A percentile compares a stretch with the other conserved stretches of the same genome.
Evolutionary conservation across 1,140 invertebrate species (phyloP).

Genomic region (Aphis gossypii): DNA sequence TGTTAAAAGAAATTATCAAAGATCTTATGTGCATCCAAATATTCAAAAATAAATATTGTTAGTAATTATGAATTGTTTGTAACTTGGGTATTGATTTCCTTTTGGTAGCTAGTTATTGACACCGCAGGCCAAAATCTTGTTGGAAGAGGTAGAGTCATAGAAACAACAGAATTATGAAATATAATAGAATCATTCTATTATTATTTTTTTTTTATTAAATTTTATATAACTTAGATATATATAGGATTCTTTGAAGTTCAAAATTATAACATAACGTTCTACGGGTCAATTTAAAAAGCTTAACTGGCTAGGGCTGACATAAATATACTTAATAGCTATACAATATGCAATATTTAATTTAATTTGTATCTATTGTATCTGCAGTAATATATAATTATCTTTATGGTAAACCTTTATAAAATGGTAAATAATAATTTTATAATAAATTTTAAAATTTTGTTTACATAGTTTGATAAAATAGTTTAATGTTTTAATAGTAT

Average conservation of each 20-base stretch:
- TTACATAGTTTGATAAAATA: too few species aligned
- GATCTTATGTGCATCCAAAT: constrained; percentile 69
- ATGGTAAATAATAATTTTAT: too few species aligned
- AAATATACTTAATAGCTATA: neutral
- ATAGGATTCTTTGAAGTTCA: neutral
- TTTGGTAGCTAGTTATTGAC: neutral
- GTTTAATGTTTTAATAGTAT: too few species aligned
- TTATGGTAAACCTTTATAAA: neutral
- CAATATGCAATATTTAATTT: too few species aligned
- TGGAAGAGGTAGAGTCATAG: neutral
- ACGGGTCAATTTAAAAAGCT: neutral
- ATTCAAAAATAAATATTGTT: neutral
- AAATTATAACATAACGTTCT: neutral
- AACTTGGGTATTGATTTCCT: too few species aligned
- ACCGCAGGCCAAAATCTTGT: neutral
- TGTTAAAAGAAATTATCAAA: constrained; percentile 71
- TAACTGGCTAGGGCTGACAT: neutral
- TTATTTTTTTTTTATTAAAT: neutral
- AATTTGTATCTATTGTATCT: neutral
- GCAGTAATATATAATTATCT: neutral
- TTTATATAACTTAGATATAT: neutral
- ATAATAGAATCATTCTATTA: too few species aligned
- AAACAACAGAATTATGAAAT: neutral
- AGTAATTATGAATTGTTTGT: neutral
- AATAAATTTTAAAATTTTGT: too few species aligned